Evolutionary conservation across 2,888 invertebrate species (phyloP), one percentile per base, ranked within the genome.

Genomic region (Mechanitis messenoides): DNA sequence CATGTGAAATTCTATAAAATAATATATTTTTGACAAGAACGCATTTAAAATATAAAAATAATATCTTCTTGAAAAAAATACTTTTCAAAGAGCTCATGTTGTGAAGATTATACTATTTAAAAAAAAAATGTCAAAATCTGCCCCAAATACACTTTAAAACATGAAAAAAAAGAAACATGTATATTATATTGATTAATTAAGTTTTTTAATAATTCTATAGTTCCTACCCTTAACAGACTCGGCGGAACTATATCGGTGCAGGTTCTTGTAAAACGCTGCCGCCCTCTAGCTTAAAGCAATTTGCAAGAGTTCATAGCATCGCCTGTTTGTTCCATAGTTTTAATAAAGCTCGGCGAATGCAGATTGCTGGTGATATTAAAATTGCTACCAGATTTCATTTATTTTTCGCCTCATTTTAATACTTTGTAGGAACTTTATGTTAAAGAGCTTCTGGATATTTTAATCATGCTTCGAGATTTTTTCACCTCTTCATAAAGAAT

Each of bases 281-380:
- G 79, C 82, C 50, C 50, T 42, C 42, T 79, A 82, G 87, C 87
- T 86, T 85, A 84, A 78, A 85, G 85, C 84, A 87, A 87, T 87
- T 87, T 87, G 87, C 87, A 84, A 83, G 84, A 86, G 84, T 84
- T 85, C 79, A 77, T 78, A 79, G 78, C 79, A 79, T 75, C 75
- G 78, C 73, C 72, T 77, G 82, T 84, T 83, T 81, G 80, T 79
- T 79, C 76, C 78, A 75, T 77, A 80, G 79, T 85, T 85, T 86
- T 85, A 85, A 85, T 85, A 84, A 85, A 85, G 79, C 80, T 81
- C 74, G 50, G 50, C 50, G 77, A 74, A 80, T 81, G 81, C 80
- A 79, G 82, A 85, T 82, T 81, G 80, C 80, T 79, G 73, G 76
- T 74, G 69, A 79, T 81, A 83, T 83, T 83, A 80, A 83, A 82